phyloP scores from a whole-genome alignment of 2,113 vertebrate species.

The Semicossyphus pulcher region DNA sequence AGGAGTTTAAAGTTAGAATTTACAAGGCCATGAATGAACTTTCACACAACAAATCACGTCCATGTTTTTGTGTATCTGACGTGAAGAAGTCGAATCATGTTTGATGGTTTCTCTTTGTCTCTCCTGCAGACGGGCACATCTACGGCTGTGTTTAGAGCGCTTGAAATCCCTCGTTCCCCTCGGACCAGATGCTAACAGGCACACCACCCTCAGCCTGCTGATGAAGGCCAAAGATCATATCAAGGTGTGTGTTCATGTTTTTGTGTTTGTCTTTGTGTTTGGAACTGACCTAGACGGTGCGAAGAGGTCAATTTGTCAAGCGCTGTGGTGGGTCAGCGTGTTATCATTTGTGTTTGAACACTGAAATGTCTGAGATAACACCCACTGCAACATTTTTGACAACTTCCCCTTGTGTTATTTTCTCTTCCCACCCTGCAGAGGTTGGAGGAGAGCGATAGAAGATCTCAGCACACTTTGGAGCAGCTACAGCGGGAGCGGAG shows the following conservation, averaged over 20 bases:
- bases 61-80: background rate
- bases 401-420: background rate
- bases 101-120: constrained; percentile 8
- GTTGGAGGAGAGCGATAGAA: constrained; percentile 91
- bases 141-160: constrained; percentile 93
- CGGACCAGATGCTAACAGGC: constrained; percentile 89
- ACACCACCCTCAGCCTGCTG: constrained; percentile 95
- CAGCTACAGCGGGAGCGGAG: constrained; percentile 94
- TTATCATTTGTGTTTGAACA: background rate
- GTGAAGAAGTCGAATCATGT: background rate
- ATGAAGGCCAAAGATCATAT: constrained; percentile 94
- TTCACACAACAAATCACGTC: background rate
- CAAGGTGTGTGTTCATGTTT: constrained; percentile 81
- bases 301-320: constrained; percentile 28
- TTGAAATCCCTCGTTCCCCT: constrained; percentile 93
- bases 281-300: constrained; percentile 1
- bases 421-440: constrained; percentile 77
- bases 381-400: background rate
- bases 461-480: constrained; percentile 91
- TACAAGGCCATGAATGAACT: background rate
- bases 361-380: constrained; percentile 4
- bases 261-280: background rate
- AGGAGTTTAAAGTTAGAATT: background rate
- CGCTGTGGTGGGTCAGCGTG: background rate
- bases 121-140: constrained; percentile 88